Percentiles rank a stretch among this genome's conserved stretches.
These are phyloP conservation scores for Lepidonotus clava DNA, from an alignment of 2,888 invertebrate genomes.

Conservation along the genomic window DNA sequence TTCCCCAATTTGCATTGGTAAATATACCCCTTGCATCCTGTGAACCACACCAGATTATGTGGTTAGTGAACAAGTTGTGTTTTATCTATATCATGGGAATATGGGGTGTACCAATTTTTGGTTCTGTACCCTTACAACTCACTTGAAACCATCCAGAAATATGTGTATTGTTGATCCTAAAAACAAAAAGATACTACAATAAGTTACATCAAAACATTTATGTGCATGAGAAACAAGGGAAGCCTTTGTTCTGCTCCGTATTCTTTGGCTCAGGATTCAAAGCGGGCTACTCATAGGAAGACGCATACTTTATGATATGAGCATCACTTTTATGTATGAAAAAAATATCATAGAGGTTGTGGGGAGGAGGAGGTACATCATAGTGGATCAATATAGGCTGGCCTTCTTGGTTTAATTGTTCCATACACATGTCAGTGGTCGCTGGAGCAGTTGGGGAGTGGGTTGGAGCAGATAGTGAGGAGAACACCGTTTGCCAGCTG, in stretches of 20 bases:
- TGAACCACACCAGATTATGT: too few species aligned
- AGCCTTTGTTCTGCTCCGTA: neutral
- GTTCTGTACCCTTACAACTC: neutral
- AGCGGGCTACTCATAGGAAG: neutral
- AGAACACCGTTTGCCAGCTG: conserved; percentile 1
- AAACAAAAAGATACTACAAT: neutral
- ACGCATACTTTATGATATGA: neutral
- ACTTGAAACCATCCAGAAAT: neutral
- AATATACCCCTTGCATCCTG: too few species aligned
- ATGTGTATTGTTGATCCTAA: neutral
- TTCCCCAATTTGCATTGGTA: too few species aligned
- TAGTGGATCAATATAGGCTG: neutral
- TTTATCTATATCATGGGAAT: too few species aligned
- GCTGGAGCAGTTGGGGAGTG: neutral
- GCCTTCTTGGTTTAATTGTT: conserved; percentile 38
- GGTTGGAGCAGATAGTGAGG: neutral
- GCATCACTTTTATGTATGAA: neutral
- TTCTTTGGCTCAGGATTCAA: neutral
- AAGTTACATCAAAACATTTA: neutral
- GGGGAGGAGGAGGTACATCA: neutral
- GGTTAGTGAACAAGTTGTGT: too few species aligned
- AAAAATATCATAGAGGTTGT: neutral
- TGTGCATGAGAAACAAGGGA: neutral
- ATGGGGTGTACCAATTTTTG: too few species aligned
- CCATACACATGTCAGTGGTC: neutral